Conservation (phyloP, 2,888 invertebrate genomes). For the Luperina testacea region DNA sequence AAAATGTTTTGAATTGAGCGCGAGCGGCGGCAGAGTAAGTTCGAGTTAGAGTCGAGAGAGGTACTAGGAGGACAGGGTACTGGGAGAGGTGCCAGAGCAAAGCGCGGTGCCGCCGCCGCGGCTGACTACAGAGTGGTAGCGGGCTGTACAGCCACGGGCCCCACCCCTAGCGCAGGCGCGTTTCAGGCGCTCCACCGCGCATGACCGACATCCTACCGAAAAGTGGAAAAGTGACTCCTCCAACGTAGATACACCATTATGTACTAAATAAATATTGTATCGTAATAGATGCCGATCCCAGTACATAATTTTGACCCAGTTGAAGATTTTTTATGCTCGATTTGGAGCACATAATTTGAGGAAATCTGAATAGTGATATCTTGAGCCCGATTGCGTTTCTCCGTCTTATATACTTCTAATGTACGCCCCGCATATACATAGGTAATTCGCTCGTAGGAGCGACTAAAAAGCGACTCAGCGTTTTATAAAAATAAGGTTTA, state of each 20-base stretch:
- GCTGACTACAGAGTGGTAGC: constrained; percentile 87
- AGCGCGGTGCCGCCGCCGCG: constrained; percentile 86
- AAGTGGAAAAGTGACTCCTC: constrained; percentile 90
- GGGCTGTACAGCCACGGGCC: constrained; percentile 84
- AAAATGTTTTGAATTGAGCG: constrained; percentile 74
- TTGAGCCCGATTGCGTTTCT: constrained; percentile 48
- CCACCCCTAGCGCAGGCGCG: constrained; percentile 89
- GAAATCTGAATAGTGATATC: constrained; percentile 54
- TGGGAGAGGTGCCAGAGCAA: constrained; percentile 73
- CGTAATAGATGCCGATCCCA: constrained; percentile 80
- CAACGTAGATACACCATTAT: constrained; percentile 88
- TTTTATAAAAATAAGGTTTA: constrained; percentile 57
- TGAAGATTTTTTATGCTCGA: constrained; percentile 76
- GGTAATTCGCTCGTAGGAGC: constrained; percentile 42
- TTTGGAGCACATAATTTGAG: constrained; percentile 66
- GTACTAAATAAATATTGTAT: constrained; percentile 89
- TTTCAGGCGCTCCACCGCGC: constrained; percentile 78
- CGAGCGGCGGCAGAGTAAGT: constrained; percentile 84
- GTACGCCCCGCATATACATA: constrained; percentile 62
- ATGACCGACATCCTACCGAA: constrained; percentile 89
- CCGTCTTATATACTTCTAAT: constrained; percentile 63
- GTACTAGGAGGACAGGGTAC: constrained; percentile 71
- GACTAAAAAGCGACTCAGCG: constrained; percentile 60
- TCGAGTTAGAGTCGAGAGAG: constrained; percentile 71
- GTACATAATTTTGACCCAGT: constrained; percentile 83